Evolutionary conservation across 2,888 invertebrate genomes (phyloP).

Genomic region (Brachynemurus nebulosus): DNA sequence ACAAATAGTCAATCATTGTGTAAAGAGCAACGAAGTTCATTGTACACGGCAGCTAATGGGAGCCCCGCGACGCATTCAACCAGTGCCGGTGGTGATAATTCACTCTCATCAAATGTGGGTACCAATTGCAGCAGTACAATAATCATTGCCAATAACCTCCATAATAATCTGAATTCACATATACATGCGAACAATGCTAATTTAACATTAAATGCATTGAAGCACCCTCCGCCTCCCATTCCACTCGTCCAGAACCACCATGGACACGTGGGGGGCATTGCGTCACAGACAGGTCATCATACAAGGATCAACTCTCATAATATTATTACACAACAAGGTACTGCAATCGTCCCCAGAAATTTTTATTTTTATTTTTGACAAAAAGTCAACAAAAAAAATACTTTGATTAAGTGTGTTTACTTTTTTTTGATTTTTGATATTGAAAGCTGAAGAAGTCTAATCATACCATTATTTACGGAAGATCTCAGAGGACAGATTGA

Average conservation of each 20-base stretch:
- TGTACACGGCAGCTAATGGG: constrained; percentile 34
- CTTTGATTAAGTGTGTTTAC: too few relatives aligned
- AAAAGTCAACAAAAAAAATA: too few relatives aligned
- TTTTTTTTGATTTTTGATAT: too few relatives aligned
- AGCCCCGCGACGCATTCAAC: constrained; percentile 35
- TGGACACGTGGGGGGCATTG: neutral
- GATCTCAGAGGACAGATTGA: too few relatives aligned
- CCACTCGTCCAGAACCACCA: constrained; percentile 9
- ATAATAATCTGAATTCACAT: constrained; percentile 19
- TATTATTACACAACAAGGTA: constrained; percentile 10
- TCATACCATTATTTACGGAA: too few relatives aligned
- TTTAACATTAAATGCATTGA: neutral
- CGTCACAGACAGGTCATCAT: neutral
- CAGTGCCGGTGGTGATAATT: constrained; percentile 39
- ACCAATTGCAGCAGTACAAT: constrained; percentile 33
- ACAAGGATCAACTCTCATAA: constrained; percentile 5
- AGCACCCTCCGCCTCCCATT: neutral
- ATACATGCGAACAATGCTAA: neutral
- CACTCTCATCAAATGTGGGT: constrained; percentile 49
- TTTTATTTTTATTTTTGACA: too few relatives aligned
- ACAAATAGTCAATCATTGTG: constrained; percentile 19
- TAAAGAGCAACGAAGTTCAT: constrained; percentile 30
- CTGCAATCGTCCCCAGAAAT: too few relatives aligned
- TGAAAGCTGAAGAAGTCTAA: too few relatives aligned
- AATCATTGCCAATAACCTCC: constrained; percentile 30